Percentiles rank a stretch among this genome's conserved stretches.
Conservation (phyloP, 2,888 invertebrate species). For the Tachystola acroxantha region DNA sequence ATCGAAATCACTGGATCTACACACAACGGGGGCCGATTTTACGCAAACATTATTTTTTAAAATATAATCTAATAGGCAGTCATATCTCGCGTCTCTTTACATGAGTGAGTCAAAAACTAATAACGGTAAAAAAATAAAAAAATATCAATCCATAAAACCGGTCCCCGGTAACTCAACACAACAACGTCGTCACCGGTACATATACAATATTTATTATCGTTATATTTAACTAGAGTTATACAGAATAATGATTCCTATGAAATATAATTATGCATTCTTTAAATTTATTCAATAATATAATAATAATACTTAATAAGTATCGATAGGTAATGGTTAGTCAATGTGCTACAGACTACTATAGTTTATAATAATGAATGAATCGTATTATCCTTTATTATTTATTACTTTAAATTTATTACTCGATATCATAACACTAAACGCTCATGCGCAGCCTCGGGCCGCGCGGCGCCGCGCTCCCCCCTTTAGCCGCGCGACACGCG, state of each 20-base stretch:
- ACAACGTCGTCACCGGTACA: conserved; percentile 47
- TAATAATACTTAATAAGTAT: conserved; percentile 78
- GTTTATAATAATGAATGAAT: conserved; percentile 74
- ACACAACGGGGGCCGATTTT: conserved; percentile 66
- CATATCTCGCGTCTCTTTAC: conserved; percentile 65
- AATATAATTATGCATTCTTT: conserved; percentile 79
- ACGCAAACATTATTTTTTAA: conserved; percentile 74
- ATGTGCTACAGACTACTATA: conserved; percentile 75
- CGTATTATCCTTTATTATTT: conserved; percentile 68
- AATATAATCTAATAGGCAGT: conserved; percentile 79
- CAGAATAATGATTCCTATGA: conserved; percentile 80
- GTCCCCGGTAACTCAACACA: conserved; percentile 63
- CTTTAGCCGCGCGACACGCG: neutral
- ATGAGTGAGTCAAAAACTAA: conserved; percentile 74
- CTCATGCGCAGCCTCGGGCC: conserved; percentile 71
- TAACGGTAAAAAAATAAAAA: conserved; percentile 79
- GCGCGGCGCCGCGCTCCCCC: conserved; percentile 19
- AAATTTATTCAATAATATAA: conserved; percentile 77
- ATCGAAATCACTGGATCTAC: conserved; percentile 74
- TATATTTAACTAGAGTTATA: conserved; percentile 79
- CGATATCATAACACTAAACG: conserved; percentile 68
- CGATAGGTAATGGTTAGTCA: conserved; percentile 78
- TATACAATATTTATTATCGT: conserved; percentile 71
- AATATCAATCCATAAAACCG: conserved; percentile 73
- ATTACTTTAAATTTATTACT: conserved; percentile 69